A percentile compares a stretch with the other conserved stretches of the same genome.
Conservation (phyloP, 1,140 invertebrate genomes). For the Hermatobates lingyangjiaoensis region DNA sequence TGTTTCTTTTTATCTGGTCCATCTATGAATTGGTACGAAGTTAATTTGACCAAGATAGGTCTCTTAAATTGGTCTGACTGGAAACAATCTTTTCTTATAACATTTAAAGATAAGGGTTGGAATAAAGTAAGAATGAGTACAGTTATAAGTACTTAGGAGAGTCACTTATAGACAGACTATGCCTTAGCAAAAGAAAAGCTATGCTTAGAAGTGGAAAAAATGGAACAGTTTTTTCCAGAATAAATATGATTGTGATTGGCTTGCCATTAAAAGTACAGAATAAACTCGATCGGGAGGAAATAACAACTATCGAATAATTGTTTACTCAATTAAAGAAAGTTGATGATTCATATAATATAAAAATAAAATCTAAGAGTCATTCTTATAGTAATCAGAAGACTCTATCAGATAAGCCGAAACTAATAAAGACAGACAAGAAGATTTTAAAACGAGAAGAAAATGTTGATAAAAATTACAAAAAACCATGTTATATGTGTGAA, state of each 20-base stretch:
- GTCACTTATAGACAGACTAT: constrained; percentile 2
- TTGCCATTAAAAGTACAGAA: not conserved
- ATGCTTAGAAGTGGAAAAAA: not conserved
- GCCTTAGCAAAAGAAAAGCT: constrained; percentile 1
- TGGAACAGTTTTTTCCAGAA: not conserved
- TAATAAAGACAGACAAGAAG: not conserved
- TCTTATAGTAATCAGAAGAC: not conserved
- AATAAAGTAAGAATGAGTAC: not conserved
- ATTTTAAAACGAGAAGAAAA: too few species aligned
- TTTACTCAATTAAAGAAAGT: not conserved
- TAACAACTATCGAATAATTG: constrained; percentile 1
- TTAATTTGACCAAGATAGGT: not conserved
- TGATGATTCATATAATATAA: not conserved
- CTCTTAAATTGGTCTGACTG: not conserved
- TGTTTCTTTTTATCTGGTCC: constrained; percentile 1
- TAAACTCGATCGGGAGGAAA: not conserved
- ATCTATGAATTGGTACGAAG: not conserved
- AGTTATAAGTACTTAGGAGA: not conserved
- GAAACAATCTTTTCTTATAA: not conserved
- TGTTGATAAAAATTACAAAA: not conserved
- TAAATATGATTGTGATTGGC: not conserved
- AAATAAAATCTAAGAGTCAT: not conserved
- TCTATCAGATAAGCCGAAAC: not conserved
- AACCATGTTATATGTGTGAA: constrained; percentile 2
- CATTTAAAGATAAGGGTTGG: not conserved